These are phyloP conservation scores for Drosophila conformis DNA, from an alignment of 2,888 invertebrate genomes.

Conservation along the genomic window DNA sequence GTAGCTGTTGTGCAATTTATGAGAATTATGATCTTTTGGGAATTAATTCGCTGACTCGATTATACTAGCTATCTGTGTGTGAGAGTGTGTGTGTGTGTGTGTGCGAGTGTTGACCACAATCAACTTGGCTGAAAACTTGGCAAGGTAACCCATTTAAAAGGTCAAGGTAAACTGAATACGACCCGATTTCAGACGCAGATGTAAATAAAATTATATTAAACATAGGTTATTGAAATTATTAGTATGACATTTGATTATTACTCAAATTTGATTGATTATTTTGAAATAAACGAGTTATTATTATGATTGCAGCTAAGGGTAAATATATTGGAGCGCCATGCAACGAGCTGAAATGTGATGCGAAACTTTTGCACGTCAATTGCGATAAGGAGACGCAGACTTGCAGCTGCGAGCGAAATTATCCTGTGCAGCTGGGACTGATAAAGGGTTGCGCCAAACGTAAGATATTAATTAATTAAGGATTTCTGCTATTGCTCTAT, in stretches of 20 bases:
- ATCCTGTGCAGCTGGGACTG: constrained; percentile 92
- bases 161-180: constrained; percentile 44
- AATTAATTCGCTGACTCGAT: constrained; percentile 28
- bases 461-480: constrained; percentile 85
- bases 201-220: constrained; percentile 6
- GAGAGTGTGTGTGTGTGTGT: background rate
- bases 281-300: background rate
- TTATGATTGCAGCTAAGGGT: constrained; percentile 88
- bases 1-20: constrained; percentile 60
- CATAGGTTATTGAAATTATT: background rate
- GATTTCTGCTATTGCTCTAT: background rate
- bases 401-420: constrained; percentile 93
- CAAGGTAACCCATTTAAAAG: constrained; percentile 36
- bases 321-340: constrained; percentile 93
- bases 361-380: constrained; percentile 90
- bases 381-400: constrained; percentile 89
- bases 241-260: background rate
- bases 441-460: constrained; percentile 94
- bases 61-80: constrained; percentile 12
- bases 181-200: constrained; percentile 10
- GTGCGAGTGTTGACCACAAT: constrained; percentile 30
- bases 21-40: constrained; percentile 59
- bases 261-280: background rate
- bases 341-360: constrained; percentile 89
- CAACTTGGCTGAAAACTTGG: constrained; percentile 27